A percentile compares a stretch with the other conserved stretches of the same genome.
Evolutionary conservation across 2,797 vertebrate species (phyloP).

Genomic region (Odontamblyopus lacepedii): DNA sequence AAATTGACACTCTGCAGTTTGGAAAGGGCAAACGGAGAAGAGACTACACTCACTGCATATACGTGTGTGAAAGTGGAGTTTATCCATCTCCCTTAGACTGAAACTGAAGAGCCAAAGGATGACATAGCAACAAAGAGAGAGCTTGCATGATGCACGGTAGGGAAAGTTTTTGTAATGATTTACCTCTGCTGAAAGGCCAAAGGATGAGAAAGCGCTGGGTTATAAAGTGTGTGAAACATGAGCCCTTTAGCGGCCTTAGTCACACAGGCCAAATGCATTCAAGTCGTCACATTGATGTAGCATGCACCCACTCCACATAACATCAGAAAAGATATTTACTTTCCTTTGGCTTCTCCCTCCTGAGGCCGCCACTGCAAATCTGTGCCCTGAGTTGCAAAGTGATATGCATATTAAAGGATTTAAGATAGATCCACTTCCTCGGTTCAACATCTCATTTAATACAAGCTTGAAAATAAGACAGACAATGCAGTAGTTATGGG

Average conservation of each 20-base stretch:
- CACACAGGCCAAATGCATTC: slow-evolving; percentile 3
- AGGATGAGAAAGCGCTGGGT: background rate
- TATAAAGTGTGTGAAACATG: slow-evolving; percentile 6
- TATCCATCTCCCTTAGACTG: background rate
- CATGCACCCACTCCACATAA: background rate
- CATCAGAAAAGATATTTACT: background rate
- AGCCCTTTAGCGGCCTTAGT: background rate
- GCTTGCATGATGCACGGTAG: background rate
- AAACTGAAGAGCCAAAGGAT: background rate
- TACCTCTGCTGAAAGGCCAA: slow-evolving; percentile 2
- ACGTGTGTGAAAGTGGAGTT: background rate
- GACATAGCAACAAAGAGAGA: background rate
- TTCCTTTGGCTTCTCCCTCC: background rate
- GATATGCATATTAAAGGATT: background rate
- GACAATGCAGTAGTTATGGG: background rate
- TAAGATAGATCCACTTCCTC: background rate
- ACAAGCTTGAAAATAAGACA: background rate
- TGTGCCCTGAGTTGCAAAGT: background rate
- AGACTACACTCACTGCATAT: slow-evolving; percentile 2
- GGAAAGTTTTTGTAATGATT: background rate
- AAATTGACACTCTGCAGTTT: slow-evolving; percentile 6
- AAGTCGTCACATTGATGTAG: slow-evolving; percentile 9
- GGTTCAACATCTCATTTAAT: background rate
- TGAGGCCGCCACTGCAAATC: background rate
- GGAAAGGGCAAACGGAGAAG: slow-evolving; percentile 10